Evolutionary conservation across 2,113 vertebrate species (phyloP).

Genomic region (Pterocles gutturalis): DNA sequence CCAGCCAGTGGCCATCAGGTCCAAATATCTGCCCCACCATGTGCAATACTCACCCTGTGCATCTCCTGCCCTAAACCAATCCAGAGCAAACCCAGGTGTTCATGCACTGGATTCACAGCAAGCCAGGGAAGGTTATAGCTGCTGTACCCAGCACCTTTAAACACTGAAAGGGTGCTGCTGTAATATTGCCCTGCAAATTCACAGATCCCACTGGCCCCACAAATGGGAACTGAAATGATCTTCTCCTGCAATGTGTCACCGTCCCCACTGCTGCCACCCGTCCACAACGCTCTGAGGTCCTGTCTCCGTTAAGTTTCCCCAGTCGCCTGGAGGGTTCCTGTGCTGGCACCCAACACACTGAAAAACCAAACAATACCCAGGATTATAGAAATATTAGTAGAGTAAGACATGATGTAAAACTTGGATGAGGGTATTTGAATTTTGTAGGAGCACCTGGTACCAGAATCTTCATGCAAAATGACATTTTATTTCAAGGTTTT

Average conservation of each 20-base stretch:
- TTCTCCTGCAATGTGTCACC: background rate
- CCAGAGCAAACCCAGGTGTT: background rate
- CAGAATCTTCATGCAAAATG: background rate
- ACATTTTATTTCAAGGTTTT: background rate
- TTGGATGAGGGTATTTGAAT: background rate
- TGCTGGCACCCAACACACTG: background rate
- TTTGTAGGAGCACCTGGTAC: rapidly evolving
- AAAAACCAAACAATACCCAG: background rate
- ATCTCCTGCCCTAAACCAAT: background rate
- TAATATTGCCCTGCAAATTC: background rate
- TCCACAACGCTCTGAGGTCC: rapidly evolving
- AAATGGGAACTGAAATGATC: background rate
- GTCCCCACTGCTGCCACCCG: too few species aligned
- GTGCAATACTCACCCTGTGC: rapidly evolving
- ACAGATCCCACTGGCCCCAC: background rate
- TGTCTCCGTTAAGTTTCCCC: background rate
- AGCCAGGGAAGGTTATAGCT: background rate
- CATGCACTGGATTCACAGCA: background rate
- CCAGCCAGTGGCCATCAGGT: background rate
- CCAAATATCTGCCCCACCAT: rapidly evolving
- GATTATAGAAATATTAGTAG: background rate
- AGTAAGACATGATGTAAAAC: background rate
- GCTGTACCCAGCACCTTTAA: constrained; percentile 14
- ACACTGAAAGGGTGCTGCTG: constrained; percentile 27
- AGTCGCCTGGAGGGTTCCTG: rapidly evolving